Conservation (phyloP, 2,888 invertebrate species). For the Dastarcus helophoroides region DNA sequence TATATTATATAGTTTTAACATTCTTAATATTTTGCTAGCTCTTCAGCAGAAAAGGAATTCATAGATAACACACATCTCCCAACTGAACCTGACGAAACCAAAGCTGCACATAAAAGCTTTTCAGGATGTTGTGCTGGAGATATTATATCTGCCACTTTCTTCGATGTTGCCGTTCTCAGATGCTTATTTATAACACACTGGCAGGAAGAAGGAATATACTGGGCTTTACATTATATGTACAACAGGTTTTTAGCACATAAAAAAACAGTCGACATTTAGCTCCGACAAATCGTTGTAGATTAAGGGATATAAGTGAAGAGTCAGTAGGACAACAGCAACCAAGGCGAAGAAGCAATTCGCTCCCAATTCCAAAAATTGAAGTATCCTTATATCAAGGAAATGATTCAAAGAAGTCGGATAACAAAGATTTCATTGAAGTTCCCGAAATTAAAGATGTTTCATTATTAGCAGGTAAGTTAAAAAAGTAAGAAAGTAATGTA, state of each 20-base stretch:
- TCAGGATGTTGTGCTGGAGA: conserved; percentile 33
- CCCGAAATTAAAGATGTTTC: conserved; percentile 61
- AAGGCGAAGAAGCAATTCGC: conserved; percentile 79
- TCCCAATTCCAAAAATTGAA: conserved; percentile 89
- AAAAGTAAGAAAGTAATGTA: conserved; percentile 3
- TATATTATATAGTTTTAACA: background rate
- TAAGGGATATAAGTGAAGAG: conserved; percentile 81
- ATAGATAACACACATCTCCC: conserved; percentile 50
- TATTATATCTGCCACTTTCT: conserved; percentile 79
- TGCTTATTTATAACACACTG: conserved; percentile 94
- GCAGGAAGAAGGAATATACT: conserved; percentile 96
- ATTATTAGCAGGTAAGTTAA: conserved; percentile 46
- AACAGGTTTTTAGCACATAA: conserved; percentile 51
- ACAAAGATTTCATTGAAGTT: conserved; percentile 67
- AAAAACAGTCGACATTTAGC: background rate
- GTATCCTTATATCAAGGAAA: conserved; percentile 75
- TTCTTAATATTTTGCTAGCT: conserved; percentile 26
- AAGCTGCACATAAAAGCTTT: conserved; percentile 23
- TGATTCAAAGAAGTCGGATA: conserved; percentile 53
- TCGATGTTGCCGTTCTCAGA: conserved; percentile 91
- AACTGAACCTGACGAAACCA: conserved; percentile 19
- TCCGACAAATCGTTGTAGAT: conserved; percentile 37
- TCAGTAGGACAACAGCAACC: conserved; percentile 65
- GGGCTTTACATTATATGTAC: conserved; percentile 88
- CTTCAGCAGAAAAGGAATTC: conserved; percentile 69